Conservation (phyloP, 1,140 invertebrate species). For the Orius laevigatus region DNA sequence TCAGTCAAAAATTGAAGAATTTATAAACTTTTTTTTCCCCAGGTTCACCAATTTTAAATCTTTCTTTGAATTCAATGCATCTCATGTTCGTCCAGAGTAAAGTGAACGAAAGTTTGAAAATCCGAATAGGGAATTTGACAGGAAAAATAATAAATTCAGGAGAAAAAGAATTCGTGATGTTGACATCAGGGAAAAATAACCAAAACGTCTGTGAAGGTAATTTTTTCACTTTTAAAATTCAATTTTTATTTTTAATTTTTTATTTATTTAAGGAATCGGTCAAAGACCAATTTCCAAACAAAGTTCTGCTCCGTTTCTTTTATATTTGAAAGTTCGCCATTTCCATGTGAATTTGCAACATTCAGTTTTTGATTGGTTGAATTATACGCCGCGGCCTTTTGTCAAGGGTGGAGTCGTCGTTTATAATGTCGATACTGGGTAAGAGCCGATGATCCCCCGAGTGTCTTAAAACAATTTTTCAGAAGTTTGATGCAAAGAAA, state of each 20-base stretch:
- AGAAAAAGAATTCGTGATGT: neutral
- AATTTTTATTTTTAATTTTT: neutral
- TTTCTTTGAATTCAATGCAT: conserved; percentile 7
- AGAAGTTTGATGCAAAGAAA: neutral
- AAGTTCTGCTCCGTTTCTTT: conserved; percentile 1
- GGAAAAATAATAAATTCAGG: conserved; percentile 1
- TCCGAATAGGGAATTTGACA: conserved; percentile 6
- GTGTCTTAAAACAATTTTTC: conserved; percentile 2
- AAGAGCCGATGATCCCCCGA: neutral
- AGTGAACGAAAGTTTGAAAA: conserved; percentile 13
- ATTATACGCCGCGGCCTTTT: neutral
- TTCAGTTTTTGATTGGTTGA: conserved; percentile 8
- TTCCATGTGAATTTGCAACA: conserved; percentile 3
- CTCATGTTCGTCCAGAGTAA: conserved; percentile 6
- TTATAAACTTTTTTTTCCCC: conserved; percentile 6
- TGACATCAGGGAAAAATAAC: neutral
- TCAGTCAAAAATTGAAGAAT: neutral
- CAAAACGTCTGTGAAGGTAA: conserved; percentile 4
- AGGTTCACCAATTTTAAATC: conserved; percentile 11
- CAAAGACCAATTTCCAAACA: neutral
- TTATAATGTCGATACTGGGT: neutral
- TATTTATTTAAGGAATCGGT: conserved; percentile 1
- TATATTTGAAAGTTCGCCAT: conserved; percentile 2
- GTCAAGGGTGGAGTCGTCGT: neutral
- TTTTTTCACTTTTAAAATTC: neutral